Percentiles rank a stretch among this genome's conserved stretches.
Evolutionary conservation across 2,797 vertebrate species (phyloP).

Genomic region (Etheostoma perlongum): DNA sequence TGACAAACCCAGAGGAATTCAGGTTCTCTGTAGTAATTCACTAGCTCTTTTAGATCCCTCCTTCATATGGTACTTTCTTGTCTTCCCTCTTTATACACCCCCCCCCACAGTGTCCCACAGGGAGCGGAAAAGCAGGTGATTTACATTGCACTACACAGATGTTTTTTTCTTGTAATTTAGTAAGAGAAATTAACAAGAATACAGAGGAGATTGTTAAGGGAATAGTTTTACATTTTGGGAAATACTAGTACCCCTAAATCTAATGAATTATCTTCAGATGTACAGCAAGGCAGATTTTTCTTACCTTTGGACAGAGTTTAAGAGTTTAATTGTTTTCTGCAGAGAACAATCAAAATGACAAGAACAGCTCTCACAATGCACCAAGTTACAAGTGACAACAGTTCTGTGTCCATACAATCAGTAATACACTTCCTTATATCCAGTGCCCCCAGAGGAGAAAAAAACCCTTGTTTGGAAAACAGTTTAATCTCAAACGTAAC

Average conservation of each 20-base stretch:
- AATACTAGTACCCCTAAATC: not conserved
- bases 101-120: slow-evolving; percentile 15
- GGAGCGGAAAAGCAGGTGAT: slow-evolving; percentile 25
- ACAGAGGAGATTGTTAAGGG: not conserved
- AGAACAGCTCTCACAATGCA: no score
- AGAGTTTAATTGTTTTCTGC: no score
- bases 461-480: no score
- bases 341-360: no score
- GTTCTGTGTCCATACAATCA: no score
- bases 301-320: not conserved
- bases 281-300: not conserved
- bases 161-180: slow-evolving; percentile 6
- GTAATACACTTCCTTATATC: no score
- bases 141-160: slow-evolving; percentile 29
- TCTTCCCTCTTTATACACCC: slow-evolving; percentile 27
- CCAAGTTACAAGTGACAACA: no score
- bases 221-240: slow-evolving; percentile 3
- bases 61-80: slow-evolving; percentile 27
- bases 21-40: slow-evolving; percentile 42
- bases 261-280: not conserved
- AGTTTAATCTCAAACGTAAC: no score
- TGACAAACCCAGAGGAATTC: slow-evolving; percentile 52
- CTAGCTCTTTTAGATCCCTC: slow-evolving; percentile 26
- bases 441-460: no score
- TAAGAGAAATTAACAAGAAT: slow-evolving; percentile 1